phyloP scores from a whole-genome alignment of 2,113 vertebrate species.

The Ascaphus truei region DNA sequence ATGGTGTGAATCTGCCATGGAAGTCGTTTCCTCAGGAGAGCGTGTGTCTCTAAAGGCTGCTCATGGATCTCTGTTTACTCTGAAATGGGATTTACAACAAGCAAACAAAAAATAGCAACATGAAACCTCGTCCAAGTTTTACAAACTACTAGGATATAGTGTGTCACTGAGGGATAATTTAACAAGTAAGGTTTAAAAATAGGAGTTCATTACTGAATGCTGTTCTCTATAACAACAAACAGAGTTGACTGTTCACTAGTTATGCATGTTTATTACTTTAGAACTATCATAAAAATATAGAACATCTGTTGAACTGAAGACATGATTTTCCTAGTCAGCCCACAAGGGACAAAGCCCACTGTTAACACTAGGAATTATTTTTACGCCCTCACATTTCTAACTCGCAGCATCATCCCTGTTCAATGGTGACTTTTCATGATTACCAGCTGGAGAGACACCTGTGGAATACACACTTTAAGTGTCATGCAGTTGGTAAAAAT shows the following conservation, averaged over 20 bases:
- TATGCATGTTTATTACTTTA: constrained; percentile 57
- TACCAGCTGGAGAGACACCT: constrained; percentile 69
- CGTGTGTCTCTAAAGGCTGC: background rate
- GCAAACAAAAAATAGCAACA: constrained; percentile 37
- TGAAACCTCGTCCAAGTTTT: constrained; percentile 40
- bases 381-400: constrained; percentile 66
- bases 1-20: constrained; percentile 7
- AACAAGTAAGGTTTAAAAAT: constrained; percentile 43
- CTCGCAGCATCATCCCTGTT: constrained; percentile 59
- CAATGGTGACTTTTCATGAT: constrained; percentile 59
- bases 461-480: constrained; percentile 50
- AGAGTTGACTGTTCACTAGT: constrained; percentile 61
- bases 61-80: constrained; percentile 6
- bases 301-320: constrained; percentile 63
- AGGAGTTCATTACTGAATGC: constrained; percentile 60
- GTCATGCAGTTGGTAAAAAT: constrained; percentile 57
- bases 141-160: constrained; percentile 52
- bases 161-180: constrained; percentile 52
- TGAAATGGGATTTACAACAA: constrained; percentile 1
- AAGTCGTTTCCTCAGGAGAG: constrained; percentile 5
- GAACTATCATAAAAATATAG: constrained; percentile 61
- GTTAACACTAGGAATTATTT: constrained; percentile 62
- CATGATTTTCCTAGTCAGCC: constrained; percentile 56
- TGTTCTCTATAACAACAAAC: constrained; percentile 54
- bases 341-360: constrained; percentile 61